phyloP scores from a whole-genome alignment of 2,113 vertebrate species.

The Anhinga anhinga region DNA sequence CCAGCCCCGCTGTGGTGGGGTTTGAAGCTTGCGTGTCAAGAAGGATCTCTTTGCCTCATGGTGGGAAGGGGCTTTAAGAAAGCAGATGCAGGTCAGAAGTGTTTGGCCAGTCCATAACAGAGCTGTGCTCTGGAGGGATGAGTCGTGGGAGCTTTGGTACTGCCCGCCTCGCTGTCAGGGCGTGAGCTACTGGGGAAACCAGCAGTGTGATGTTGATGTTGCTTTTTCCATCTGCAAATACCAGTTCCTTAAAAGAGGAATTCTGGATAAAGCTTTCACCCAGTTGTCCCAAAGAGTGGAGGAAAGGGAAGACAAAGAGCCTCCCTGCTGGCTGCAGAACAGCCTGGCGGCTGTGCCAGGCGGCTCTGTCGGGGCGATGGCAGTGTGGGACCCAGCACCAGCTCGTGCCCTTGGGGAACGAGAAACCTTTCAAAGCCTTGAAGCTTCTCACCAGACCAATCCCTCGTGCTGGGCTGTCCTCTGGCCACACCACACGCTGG shows the following conservation, averaged over 20 bases:
- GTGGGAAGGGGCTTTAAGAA: background rate
- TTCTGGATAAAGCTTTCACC: background rate
- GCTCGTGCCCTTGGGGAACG: background rate
- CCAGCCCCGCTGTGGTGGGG: background rate
- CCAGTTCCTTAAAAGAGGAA: background rate
- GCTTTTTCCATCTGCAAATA: background rate
- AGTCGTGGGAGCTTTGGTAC: background rate
- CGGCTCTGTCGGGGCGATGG: background rate
- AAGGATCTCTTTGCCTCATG: background rate
- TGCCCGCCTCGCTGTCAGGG: background rate
- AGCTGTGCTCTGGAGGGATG: background rate
- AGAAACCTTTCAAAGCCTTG: background rate
- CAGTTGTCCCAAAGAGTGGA: background rate
- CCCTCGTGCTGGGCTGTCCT: background rate
- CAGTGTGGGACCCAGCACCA: fast-evolving
- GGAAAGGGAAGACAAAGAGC: background rate
- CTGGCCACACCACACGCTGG: background rate
- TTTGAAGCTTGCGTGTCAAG: background rate
- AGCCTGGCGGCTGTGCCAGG: background rate
- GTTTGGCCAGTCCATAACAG: fast-evolving
- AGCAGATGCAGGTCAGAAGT: background rate
- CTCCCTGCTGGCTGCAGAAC: fast-evolving
- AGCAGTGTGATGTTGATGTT: fast-evolving
- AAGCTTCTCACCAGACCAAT: background rate
- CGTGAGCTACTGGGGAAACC: background rate